Evolutionary conservation across 2,797 vertebrate species (phyloP).

Genomic region (Morelia viridis): DNA sequence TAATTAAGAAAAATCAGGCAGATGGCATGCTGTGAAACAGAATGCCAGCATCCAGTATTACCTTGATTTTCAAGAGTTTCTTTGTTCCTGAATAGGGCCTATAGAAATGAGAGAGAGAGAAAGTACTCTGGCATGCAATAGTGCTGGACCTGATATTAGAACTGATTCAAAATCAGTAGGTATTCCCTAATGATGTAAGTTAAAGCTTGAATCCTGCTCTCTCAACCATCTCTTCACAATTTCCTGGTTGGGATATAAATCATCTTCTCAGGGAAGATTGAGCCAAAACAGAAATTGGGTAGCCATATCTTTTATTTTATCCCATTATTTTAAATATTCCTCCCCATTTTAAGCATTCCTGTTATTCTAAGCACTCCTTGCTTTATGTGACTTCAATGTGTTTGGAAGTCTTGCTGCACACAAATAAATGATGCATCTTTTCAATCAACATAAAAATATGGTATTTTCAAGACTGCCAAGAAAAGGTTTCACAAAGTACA

Average conservation of each 20-base stretch:
- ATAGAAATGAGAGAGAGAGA: not conserved
- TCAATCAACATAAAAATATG: constrained; percentile 39
- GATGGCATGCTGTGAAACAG: not conserved
- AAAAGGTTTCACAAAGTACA: constrained; percentile 65
- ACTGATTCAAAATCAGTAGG: not conserved
- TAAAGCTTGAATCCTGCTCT: not conserved
- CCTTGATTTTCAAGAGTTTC: not conserved
- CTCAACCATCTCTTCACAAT: not conserved
- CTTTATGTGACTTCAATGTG: constrained; percentile 49
- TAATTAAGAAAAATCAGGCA: not conserved
- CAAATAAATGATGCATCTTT: constrained; percentile 15
- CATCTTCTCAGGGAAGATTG: not conserved
- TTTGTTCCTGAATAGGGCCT: not conserved
- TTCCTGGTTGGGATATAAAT: not conserved
- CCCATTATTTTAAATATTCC: not conserved
- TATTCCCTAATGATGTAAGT: not conserved
- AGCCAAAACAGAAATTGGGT: not conserved
- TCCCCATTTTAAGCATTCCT: not conserved
- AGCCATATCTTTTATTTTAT: not conserved
- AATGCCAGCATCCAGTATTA: not conserved
- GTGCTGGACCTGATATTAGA: not conserved
- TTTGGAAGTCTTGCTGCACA: constrained; percentile 30
- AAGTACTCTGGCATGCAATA: not conserved
- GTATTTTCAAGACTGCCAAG: constrained; percentile 48
- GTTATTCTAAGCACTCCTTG: constrained; percentile 35